These are phyloP conservation scores for Dipodomys ordii DNA, from an alignment of 2,113 vertebrate genomes.

Conservation along the genomic window DNA sequence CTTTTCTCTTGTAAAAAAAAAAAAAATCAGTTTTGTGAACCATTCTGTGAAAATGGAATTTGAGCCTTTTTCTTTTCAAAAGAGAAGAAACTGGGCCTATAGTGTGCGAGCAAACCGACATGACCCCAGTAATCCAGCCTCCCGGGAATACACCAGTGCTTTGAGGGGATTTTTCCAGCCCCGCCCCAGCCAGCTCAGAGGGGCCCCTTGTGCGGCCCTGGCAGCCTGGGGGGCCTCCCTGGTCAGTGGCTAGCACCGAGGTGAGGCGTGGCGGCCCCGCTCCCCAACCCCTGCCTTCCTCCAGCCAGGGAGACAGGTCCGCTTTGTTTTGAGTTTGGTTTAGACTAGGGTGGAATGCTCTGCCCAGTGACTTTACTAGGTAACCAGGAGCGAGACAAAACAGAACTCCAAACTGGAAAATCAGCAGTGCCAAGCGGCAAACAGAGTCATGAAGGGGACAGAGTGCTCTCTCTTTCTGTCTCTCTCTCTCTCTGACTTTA, in stretches of 20 bases:
- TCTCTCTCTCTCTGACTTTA: not conserved
- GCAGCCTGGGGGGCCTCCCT: not conserved
- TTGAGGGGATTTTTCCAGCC: slow-evolving; percentile 62
- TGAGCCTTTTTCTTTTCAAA: slow-evolving; percentile 7
- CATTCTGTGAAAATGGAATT: not conserved
- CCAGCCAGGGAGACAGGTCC: slow-evolving; percentile 57
- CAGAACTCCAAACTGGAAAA: slow-evolving; percentile 64
- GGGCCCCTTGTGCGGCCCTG: not conserved
- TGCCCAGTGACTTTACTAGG: slow-evolving; percentile 75
- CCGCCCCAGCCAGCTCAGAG: not conserved
- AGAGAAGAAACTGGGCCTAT: not conserved
- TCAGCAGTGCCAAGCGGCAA: slow-evolving; percentile 64
- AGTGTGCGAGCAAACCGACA: not conserved
- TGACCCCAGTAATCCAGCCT: not conserved
- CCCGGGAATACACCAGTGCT: not conserved
- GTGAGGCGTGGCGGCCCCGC: not conserved
- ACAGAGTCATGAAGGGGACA: slow-evolving; percentile 10
- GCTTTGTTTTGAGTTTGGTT: slow-evolving; percentile 64
- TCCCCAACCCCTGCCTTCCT: slow-evolving; percentile 23
- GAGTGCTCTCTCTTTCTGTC: not conserved
- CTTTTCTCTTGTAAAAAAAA: not conserved
- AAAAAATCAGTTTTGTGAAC: not conserved
- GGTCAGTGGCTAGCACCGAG: slow-evolving; percentile 10
- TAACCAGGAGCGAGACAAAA: slow-evolving; percentile 78
- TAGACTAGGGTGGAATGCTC: slow-evolving; percentile 68